phyloP scores from a whole-genome alignment of 2,888 invertebrate species.

The Galerucella pusilla region DNA sequence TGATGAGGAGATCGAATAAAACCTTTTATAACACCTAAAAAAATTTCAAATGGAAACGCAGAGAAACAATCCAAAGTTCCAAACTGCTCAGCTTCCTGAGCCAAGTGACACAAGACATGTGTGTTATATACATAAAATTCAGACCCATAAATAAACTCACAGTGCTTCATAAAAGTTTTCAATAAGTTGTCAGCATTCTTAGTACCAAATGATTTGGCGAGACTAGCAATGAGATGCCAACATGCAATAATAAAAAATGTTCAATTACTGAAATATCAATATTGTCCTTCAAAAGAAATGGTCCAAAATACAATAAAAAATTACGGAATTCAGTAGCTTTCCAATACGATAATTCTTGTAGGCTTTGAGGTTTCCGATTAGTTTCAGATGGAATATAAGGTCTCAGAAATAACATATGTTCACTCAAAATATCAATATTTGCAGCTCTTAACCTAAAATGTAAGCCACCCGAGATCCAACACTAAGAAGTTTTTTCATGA shows the following conservation, averaged over 20 bases:
- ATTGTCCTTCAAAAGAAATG: slow-evolving; percentile 23
- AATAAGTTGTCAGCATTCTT: slow-evolving; percentile 24
- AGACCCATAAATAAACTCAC: slow-evolving; percentile 27
- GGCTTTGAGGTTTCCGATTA: slow-evolving; percentile 36
- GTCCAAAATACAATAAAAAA: slow-evolving; percentile 37
- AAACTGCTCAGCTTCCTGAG: slow-evolving; percentile 25
- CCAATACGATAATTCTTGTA: slow-evolving; percentile 31
- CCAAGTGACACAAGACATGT: slow-evolving; percentile 33
- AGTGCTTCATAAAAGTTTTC: slow-evolving; percentile 26
- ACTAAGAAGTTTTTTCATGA: slow-evolving; percentile 32
- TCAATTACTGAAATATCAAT: slow-evolving; percentile 30
- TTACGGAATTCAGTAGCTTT: slow-evolving; percentile 35
- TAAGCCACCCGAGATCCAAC: slow-evolving; percentile 31
- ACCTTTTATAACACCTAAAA: slow-evolving; percentile 4
- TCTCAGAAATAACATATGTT: slow-evolving; percentile 5
- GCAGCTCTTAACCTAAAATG: slow-evolving; percentile 17
- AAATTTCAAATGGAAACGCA: slow-evolving; percentile 36
- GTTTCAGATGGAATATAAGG: slow-evolving; percentile 31
- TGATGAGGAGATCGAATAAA: slow-evolving; percentile 25
- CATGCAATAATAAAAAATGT: slow-evolving; percentile 37
- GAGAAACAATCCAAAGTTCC: slow-evolving; percentile 36
- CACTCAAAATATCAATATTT: slow-evolving; percentile 7
- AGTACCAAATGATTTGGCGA: slow-evolving; percentile 14
- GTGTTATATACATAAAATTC: slow-evolving; percentile 36
- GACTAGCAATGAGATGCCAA: slow-evolving; percentile 21